Evolutionary conservation across 2,113 vertebrate species (phyloP).

Genomic region (Oryctolagus cuniculus): mOryCun1.1 NC_091441.1:83581501-83582000

Average conservation of each 20-base stretch:
- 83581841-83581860: neutral
- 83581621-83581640: neutral
- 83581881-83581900: conserved; percentile 50
- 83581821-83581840: neutral
- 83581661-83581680: neutral
- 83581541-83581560: neutral
- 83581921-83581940: neutral
- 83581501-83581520: neutral
- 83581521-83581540: neutral
- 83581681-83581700: neutral
- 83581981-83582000: conserved; percentile 68
- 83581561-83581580: neutral
- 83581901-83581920: conserved; percentile 25
- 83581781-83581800: neutral
- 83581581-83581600: neutral
- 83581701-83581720: neutral
- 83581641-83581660: neutral
- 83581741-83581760: neutral
- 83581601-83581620: neutral
- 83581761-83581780: neutral
- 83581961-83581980: conserved; percentile 40
- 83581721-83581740: neutral
- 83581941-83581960: neutral
- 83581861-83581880: conserved; percentile 56
- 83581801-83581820: neutral